Evolutionary conservation across 2,113 vertebrate species (phyloP).

Genomic region (Hepsetus odoe): DNA sequence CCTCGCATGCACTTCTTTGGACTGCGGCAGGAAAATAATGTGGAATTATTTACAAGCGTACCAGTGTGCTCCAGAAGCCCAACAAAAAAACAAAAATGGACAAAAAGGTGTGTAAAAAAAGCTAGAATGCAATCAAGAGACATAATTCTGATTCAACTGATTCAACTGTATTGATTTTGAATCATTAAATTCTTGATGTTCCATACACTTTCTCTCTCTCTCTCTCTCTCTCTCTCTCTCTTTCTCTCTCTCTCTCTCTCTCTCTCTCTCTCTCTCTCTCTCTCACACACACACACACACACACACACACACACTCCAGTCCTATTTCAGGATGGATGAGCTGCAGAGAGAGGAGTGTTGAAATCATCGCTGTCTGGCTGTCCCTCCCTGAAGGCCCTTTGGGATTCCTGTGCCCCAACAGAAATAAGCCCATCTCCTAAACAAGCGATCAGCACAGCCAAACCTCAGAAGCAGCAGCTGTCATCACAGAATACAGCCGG

Average conservation of each 20-base stretch:
- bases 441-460: not conserved
- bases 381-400: constrained; percentile 11
- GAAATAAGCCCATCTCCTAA: constrained; percentile 16
- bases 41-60: no score
- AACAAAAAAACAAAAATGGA: no score
- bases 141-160: no score
- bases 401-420: constrained; percentile 4
- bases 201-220: no score
- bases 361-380: constrained; percentile 21
- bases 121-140: no score
- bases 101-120: no score
- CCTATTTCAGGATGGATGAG: constrained; percentile 30
- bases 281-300: no score
- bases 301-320: not conserved
- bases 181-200: no score
- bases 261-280: constrained; percentile 3
- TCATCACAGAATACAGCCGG: not conserved
- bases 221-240: not conserved
- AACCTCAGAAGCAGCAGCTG: constrained; percentile 23
- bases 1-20: no score
- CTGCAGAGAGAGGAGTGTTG: constrained; percentile 10
- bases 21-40: no score
- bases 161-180: no score
- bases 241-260: not conserved
- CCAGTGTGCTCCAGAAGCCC: no score